Evolutionary conservation across 2,797 vertebrate genomes (phyloP).

Genomic region (Schizopygopsis pylzovi): DNA sequence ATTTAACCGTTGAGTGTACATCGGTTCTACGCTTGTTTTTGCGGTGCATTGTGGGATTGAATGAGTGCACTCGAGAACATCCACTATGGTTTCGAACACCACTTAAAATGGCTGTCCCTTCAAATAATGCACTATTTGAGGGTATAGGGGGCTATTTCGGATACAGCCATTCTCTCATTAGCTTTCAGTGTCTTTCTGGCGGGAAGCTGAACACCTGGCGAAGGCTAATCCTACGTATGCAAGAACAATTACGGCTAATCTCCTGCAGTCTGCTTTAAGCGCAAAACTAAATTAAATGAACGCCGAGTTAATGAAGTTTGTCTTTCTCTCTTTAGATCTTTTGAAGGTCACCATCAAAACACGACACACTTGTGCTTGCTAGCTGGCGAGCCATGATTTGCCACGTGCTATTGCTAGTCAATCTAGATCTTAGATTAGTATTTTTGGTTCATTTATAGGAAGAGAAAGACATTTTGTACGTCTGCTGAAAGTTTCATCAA

Average conservation of each 20-base stretch:
- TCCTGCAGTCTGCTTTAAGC: background rate
- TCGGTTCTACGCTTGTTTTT: too few species aligned
- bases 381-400: background rate
- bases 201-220: background rate
- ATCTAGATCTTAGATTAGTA: background rate
- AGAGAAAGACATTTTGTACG: background rate
- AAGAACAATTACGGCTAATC: slow-evolving; percentile 38
- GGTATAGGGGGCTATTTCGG: too few species aligned
- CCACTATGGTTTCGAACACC: too few species aligned
- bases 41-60: too few species aligned
- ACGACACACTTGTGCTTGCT: background rate
- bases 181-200: background rate
- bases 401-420: slow-evolving; percentile 1
- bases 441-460: background rate
- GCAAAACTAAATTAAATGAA: slow-evolving; percentile 4
- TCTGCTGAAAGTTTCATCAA: background rate
- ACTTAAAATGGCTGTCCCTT: too few species aligned
- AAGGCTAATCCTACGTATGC: slow-evolving; percentile 20
- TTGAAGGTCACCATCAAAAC: background rate
- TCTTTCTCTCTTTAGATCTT: background rate
- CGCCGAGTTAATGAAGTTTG: background rate
- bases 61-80: too few species aligned
- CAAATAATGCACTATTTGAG: too few species aligned
- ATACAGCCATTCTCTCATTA: background rate
- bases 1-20: too few species aligned